Evolutionary conservation across 2,113 vertebrate species (phyloP).

Genomic region (Plectropomus leopardus): DNA sequence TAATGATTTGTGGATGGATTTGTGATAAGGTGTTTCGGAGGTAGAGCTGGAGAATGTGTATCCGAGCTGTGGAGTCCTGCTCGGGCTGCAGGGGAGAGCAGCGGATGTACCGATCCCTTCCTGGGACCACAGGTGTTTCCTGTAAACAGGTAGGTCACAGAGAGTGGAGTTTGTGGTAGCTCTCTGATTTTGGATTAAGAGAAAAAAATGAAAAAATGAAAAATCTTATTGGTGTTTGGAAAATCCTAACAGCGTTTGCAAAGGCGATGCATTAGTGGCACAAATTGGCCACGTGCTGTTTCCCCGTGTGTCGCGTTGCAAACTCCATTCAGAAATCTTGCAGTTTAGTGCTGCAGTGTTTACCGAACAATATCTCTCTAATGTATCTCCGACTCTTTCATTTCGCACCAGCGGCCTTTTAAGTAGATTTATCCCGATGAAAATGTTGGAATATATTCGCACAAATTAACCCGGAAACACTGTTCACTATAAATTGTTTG

Average conservation of each 20-base stretch:
- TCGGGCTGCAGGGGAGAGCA: conserved; percentile 65
- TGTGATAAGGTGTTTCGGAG: neutral
- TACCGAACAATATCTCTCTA: neutral
- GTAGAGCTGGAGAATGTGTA: conserved; percentile 52
- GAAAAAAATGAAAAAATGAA: neutral
- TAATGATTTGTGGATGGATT: conserved; percentile 15
- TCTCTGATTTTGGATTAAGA: neutral
- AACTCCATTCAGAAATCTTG: conserved; percentile 7
- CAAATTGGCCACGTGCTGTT: neutral
- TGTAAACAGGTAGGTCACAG: conserved; percentile 57
- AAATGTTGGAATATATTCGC: neutral
- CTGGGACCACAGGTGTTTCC: conserved; percentile 75
- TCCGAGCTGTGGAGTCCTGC: conserved; percentile 47
- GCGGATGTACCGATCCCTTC: conserved; percentile 29
- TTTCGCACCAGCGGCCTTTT: neutral
- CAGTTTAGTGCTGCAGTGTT: neutral
- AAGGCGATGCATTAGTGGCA: too few species aligned
- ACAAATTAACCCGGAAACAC: neutral
- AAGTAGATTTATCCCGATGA: neutral
- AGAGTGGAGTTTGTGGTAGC: neutral
- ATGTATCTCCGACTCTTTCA: neutral
- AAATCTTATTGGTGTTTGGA: neutral
- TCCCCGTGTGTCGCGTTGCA: neutral
- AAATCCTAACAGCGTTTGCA: neutral
- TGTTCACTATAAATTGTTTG: neutral